Conservation (phyloP, 1,140 invertebrate genomes). For the Hetaerina americana region DNA sequence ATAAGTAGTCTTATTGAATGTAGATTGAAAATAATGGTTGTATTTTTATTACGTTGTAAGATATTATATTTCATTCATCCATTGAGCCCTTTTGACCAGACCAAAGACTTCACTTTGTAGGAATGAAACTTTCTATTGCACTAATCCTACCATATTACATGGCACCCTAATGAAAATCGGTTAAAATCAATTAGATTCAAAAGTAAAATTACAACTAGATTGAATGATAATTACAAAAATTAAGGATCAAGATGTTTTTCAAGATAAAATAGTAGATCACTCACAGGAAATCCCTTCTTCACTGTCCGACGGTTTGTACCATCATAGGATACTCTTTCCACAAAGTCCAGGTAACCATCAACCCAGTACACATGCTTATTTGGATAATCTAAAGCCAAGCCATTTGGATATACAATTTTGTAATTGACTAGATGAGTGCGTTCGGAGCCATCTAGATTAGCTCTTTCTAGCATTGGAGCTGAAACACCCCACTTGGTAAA, state of each 20-base stretch:
- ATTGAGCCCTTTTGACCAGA: too few species aligned
- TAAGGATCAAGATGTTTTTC: neutral
- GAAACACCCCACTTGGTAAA: slow-evolving; percentile 59
- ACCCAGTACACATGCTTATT: slow-evolving; percentile 63
- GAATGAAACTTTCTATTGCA: too few species aligned
- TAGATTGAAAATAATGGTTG: too few species aligned
- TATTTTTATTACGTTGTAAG: too few species aligned
- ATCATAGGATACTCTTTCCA: slow-evolving; percentile 56
- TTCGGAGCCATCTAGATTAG: slow-evolving; percentile 43
- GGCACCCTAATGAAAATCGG: too few species aligned
- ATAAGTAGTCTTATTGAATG: too few species aligned
- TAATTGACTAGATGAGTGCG: slow-evolving; percentile 25
- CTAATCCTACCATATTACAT: too few species aligned
- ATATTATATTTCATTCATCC: too few species aligned
- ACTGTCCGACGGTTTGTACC: slow-evolving; percentile 49
- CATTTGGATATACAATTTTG: slow-evolving; percentile 55
- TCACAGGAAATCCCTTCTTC: slow-evolving; percentile 39
- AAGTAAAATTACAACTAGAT: too few species aligned
- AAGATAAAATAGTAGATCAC: slow-evolving; percentile 14
- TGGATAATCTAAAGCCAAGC: slow-evolving; percentile 57
- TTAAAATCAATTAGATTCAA: too few species aligned
- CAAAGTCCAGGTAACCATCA: slow-evolving; percentile 59
- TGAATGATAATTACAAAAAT: too few species aligned
- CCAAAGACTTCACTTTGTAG: too few species aligned
- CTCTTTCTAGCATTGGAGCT: slow-evolving; percentile 45